phyloP scores from a whole-genome alignment of 2,797 vertebrate genomes.

The Vespertilio murinus region DNA sequence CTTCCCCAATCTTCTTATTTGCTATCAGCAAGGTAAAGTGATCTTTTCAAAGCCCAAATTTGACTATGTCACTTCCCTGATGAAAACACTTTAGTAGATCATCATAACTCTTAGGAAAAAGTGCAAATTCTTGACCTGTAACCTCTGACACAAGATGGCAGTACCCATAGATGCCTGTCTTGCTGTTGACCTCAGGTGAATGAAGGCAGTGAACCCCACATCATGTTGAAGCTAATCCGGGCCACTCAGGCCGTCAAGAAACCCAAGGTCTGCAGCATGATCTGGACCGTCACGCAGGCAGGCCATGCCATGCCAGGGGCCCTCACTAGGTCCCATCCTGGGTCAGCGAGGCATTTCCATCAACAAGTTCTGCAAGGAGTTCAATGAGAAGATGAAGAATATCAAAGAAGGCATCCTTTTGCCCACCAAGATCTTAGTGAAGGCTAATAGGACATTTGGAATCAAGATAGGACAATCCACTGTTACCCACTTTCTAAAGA shows the following conservation, averaged over 20 bases:
- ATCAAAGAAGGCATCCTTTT: slow-evolving; percentile 91
- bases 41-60: background rate
- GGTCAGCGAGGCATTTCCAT: slow-evolving; percentile 95
- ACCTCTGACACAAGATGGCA: too few relatives aligned
- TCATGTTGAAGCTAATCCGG: slow-evolving; percentile 81
- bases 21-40: background rate
- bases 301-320: slow-evolving; percentile 90
- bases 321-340: slow-evolving; percentile 91
- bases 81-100: background rate
- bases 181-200: too few relatives aligned
- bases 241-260: slow-evolving; percentile 87
- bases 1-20: background rate
- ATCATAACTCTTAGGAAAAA: background rate
- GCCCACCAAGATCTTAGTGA: slow-evolving; percentile 76
- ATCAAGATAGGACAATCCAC: slow-evolving; percentile 91
- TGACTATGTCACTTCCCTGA: background rate
- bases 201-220: too few relatives aligned
- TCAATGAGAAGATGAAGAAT: slow-evolving; percentile 94
- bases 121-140: background rate
- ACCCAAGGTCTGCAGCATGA: slow-evolving; percentile 84
- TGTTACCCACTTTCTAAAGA: slow-evolving; percentile 92
- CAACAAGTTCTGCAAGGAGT: slow-evolving; percentile 94
- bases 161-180: too few relatives aligned
- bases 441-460: slow-evolving; percentile 93
- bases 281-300: slow-evolving; percentile 90